These are phyloP conservation scores for Erpornis zantholeuca DNA, from an alignment of 2,113 vertebrate species.

Conservation along the genomic window DNA sequence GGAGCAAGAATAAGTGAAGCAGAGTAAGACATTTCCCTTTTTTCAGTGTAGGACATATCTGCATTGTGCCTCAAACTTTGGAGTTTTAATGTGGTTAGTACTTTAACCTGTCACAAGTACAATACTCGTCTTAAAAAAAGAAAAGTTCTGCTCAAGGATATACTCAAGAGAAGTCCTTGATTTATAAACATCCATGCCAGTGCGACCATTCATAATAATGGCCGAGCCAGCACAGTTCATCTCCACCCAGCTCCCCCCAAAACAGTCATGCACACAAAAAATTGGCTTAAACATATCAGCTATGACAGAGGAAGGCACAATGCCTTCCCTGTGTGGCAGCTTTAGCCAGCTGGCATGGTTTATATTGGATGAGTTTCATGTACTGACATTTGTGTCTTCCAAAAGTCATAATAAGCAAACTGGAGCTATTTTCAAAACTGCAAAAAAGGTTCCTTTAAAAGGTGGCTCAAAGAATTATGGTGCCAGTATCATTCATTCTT, in stretches of 20 bases:
- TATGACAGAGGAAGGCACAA: conserved; percentile 57
- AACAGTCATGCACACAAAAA: conserved; percentile 65
- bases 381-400: conserved; percentile 79
- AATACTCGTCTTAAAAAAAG: conserved; percentile 50
- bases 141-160: conserved; percentile 62
- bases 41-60: conserved; percentile 39
- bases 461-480: conserved; percentile 51
- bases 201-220: not conserved
- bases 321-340: conserved; percentile 52
- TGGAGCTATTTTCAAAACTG: conserved; percentile 56
- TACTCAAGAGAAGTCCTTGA: conserved; percentile 53
- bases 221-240: conserved; percentile 24
- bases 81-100: conserved; percentile 71
- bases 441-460: conserved; percentile 49
- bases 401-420: conserved; percentile 73
- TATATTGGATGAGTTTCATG: conserved; percentile 65
- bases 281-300: conserved; percentile 52
- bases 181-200: conserved; percentile 42
- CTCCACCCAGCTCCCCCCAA: conserved; percentile 5
- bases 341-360: conserved; percentile 66
- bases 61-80: conserved; percentile 71
- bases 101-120: conserved; percentile 68
- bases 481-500: not conserved
- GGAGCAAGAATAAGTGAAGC: conserved; percentile 33
- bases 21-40: conserved; percentile 9